Conservation (phyloP, 1,140 invertebrate species). For the Lethrus apterus region DNA sequence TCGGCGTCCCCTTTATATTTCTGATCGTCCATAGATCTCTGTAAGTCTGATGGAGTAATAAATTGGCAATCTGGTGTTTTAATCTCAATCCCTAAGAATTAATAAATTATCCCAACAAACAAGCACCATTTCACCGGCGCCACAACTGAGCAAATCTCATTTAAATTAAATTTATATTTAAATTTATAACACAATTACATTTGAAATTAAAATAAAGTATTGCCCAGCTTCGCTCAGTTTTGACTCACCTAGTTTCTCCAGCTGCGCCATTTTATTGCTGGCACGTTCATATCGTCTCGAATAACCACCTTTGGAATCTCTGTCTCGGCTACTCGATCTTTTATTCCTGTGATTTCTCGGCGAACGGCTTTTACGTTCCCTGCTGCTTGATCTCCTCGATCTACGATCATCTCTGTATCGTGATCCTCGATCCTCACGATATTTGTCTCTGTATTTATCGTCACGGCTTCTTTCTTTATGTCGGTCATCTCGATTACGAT, state of each 20-base stretch:
- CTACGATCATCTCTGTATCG: constrained; percentile 17
- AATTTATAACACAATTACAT: neutral
- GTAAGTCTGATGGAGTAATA: no score
- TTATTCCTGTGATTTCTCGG: constrained; percentile 18
- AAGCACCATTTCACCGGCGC: no score
- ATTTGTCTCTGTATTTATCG: constrained; percentile 17
- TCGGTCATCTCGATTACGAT: constrained; percentile 15
- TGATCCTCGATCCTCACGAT: constrained; percentile 7
- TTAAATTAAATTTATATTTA: no score
- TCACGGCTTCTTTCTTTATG: constrained; percentile 20
- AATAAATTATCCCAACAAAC: no score
- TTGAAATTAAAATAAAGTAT: neutral
- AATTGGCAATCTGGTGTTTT: no score
- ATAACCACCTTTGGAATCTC: constrained; percentile 27
- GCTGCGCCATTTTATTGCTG: constrained; percentile 43
- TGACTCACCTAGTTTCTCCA: constrained; percentile 43
- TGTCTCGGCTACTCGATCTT: constrained; percentile 32
- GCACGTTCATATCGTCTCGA: constrained; percentile 34
- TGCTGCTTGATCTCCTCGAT: constrained; percentile 24
- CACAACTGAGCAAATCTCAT: no score
- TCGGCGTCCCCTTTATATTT: constrained; percentile 22
- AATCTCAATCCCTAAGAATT: no score
- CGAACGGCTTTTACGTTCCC: constrained; percentile 23
- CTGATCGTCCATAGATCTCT: no score
- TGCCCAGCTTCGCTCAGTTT: neutral